Conservation (phyloP, 2,797 vertebrate genomes). For the Pristis pectinata region DNA sequence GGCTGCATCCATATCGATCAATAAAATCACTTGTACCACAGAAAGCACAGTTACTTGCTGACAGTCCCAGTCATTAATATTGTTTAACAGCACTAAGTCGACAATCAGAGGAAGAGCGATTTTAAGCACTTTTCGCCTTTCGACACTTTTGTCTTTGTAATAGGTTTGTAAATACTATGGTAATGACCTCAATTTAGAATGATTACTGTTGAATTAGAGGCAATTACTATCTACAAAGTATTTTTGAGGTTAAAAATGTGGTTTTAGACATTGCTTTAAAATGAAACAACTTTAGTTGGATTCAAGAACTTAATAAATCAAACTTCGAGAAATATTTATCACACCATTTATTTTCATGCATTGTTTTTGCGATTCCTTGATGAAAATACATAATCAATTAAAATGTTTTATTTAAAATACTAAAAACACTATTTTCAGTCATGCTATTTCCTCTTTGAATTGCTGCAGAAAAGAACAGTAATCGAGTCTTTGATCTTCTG, state of each 20-base stretch:
- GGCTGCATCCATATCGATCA: slow-evolving; percentile 73
- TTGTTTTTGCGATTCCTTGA: neutral
- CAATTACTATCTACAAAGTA: neutral
- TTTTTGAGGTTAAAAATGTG: neutral
- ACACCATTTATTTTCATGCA: neutral
- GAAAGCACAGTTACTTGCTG: slow-evolving; percentile 84
- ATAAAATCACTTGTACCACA: slow-evolving; percentile 90
- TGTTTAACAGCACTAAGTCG: slow-evolving; percentile 84
- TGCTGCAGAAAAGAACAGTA: too few species aligned
- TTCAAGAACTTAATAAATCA: neutral
- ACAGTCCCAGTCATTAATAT: slow-evolving; percentile 94
- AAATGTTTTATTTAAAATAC: neutral
- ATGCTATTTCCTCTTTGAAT: neutral
- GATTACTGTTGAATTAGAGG: slow-evolving; percentile 30
- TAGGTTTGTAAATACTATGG: slow-evolving; percentile 36
- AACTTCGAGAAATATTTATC: neutral
- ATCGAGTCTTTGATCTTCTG: neutral
- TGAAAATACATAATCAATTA: slow-evolving; percentile 17
- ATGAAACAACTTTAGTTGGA: neutral
- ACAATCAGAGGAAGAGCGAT: slow-evolving; percentile 81
- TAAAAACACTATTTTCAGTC: neutral
- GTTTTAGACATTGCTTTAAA: neutral
- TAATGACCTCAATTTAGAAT: slow-evolving; percentile 13
- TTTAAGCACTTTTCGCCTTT: slow-evolving; percentile 65
- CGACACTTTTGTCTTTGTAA: slow-evolving; percentile 43